A percentile compares a stretch with the other conserved stretches of the same genome.
These are phyloP conservation scores for Dione juno DNA, from an alignment of 2,888 invertebrate genomes.

Conservation along the genomic window DNA sequence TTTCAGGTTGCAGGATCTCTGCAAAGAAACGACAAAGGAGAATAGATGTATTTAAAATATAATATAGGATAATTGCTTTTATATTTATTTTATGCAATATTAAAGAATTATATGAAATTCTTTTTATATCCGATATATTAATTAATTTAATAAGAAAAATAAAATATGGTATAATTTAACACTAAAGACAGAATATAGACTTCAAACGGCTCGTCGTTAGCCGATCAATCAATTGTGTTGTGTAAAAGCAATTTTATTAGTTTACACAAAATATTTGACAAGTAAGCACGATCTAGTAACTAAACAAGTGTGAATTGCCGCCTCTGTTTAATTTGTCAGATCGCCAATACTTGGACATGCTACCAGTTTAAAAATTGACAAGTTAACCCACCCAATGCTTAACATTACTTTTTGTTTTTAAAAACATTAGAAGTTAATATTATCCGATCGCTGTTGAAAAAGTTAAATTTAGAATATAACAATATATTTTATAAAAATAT, in stretches of 20 bases:
- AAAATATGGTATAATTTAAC: too few relatives aligned
- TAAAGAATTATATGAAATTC: too few relatives aligned
- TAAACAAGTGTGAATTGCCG: conserved; percentile 9
- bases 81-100: too few relatives aligned
- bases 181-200: too few relatives aligned
- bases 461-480: neutral
- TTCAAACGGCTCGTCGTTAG: neutral
- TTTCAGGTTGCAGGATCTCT: too few relatives aligned
- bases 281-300: conserved; percentile 1
- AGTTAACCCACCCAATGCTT: neutral
- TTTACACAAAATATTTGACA: conserved; percentile 20
- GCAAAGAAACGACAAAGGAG: too few relatives aligned
- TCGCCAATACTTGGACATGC: conserved; percentile 18
- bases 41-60: too few relatives aligned
- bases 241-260: neutral
- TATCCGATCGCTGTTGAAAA: neutral
- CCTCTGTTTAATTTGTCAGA: conserved; percentile 12
- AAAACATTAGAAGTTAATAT: neutral
- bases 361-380: conserved; percentile 4
- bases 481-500: neutral
- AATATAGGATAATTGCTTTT: too few relatives aligned
- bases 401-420: neutral
- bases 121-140: too few relatives aligned
- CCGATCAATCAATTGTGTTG: neutral
- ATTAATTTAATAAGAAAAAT: too few relatives aligned